Base-by-base conservation (phyloP, 2,797 vertebrate genomes). In the Neomorphus geoffroyi region DNA sequence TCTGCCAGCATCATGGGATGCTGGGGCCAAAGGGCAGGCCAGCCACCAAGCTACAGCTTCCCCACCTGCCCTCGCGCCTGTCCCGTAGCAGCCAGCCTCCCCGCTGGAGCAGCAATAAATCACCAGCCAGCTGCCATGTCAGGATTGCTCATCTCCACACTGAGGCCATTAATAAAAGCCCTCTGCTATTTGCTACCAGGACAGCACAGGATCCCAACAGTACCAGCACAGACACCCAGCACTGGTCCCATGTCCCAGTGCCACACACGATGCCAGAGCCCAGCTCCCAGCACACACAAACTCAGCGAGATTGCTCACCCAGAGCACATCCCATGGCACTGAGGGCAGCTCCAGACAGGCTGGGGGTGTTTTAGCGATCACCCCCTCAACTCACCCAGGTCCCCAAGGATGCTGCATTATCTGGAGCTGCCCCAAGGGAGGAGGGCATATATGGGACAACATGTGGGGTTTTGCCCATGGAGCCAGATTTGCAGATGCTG, bases 71-170 rank as follows among this genome's bases (percentile, higher is more conserved):
- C 41, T 64, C 10, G 2, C 43, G 62, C 37, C 66, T 2, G 1
- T 33, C 73, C 77, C 0, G 0, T 60, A n/a, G 54, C 80, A 69
- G 57, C 41, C 0, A 0, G 16, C 7, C 28, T 60, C 50, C 72
- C 35, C 3, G 1, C 64, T 1, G 0, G 50, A 84, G 37, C 71
- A 85, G 24, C 4, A 7, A 32, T 71, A 88, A 35, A 86, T 77
- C 50, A 65, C 58, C 78, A 1, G 1, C 66, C 7, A 1, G 56
- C n/a, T 1, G 0, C 50, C 43, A 2, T 18, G 24, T 37, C 80
- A 79, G 61, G 33, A 84, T 84, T 69, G 78, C 39, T 79, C 39
- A 35, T 66, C 91, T 81, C 73, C 6, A 3, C 0, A 2, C 16
- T 33, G 4, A 15, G 64, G 23, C 33, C 6, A 2, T 61, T 84